Percentiles rank a stretch among this genome's conserved stretches.
Conservation (phyloP, 1,140 invertebrate species). For the Megalopta genalis region DNA sequence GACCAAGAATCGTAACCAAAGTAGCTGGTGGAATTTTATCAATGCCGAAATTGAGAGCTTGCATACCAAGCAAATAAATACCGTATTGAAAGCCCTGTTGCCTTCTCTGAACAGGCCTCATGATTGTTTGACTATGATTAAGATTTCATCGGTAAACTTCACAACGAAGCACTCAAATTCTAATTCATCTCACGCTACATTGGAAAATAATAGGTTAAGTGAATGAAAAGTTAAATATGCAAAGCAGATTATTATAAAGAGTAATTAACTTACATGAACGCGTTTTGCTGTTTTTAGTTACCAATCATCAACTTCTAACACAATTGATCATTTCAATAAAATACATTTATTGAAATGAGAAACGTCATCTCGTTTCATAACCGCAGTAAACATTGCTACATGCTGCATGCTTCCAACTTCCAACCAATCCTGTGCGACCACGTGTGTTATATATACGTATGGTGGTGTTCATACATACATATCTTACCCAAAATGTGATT, state of each 20-base stretch:
- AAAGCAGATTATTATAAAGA: not conserved
- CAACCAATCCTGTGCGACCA: not conserved
- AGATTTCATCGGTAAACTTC: not conserved
- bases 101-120: slow-evolving; percentile 72
- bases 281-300: not conserved
- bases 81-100: slow-evolving; percentile 74
- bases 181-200: not conserved
- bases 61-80: slow-evolving; percentile 70
- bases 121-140: slow-evolving; percentile 20
- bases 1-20: slow-evolving; percentile 79
- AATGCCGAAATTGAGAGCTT: slow-evolving; percentile 80
- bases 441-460: not conserved
- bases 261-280: not conserved
- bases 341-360: not conserved
- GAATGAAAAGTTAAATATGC: not conserved
- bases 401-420: too few species aligned
- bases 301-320: not conserved
- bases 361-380: not conserved
- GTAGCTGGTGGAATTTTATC: slow-evolving; percentile 85
- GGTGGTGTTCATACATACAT: not conserved
- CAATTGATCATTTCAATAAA: not conserved
- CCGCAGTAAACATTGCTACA: not conserved
- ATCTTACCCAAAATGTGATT: too few species aligned
- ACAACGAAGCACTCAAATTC: not conserved
- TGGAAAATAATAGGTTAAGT: not conserved